Percentiles rank a stretch among this genome's conserved stretches.
phyloP scores from a whole-genome alignment of 2,888 invertebrate species.

The Tenodera sinensis region DNA sequence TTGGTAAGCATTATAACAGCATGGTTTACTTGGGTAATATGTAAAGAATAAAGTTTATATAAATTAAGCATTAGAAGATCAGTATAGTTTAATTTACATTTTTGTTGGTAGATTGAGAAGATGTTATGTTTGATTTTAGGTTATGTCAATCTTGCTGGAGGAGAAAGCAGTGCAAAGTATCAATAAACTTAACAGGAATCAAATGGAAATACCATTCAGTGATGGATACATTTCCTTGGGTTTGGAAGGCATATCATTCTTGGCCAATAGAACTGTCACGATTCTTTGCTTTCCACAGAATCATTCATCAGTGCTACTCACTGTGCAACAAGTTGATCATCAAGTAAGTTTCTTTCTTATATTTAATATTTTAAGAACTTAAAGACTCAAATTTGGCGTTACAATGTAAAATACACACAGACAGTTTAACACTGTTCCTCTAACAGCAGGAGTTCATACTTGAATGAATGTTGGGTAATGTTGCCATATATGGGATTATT shows the following conservation, averaged over 20 bases:
- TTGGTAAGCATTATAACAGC: too few species aligned
- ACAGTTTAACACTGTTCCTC: too few species aligned
- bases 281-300: constrained; percentile 45
- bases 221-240: constrained; percentile 47
- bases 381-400: too few species aligned
- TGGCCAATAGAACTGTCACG: constrained; percentile 45
- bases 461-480: too few species aligned
- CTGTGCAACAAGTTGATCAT: constrained; percentile 44
- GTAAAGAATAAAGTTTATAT: too few species aligned
- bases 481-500: too few species aligned
- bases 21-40: too few species aligned
- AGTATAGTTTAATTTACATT: too few species aligned
- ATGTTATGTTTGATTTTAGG: constrained; percentile 32
- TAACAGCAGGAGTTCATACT: too few species aligned
- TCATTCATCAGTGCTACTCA: constrained; percentile 46
- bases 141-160: constrained; percentile 49
- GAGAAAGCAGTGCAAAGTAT: constrained; percentile 37
- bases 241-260: constrained; percentile 43
- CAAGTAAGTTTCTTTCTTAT: not conserved
- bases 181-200: constrained; percentile 30
- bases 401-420: too few species aligned
- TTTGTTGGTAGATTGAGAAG: not conserved
- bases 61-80: too few species aligned
- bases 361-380: too few species aligned
- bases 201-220: constrained; percentile 49